These are phyloP conservation scores for Kryptolebias ocellatus DNA, from an alignment of 2,797 vertebrate genomes.

Conservation along the genomic window DNA sequence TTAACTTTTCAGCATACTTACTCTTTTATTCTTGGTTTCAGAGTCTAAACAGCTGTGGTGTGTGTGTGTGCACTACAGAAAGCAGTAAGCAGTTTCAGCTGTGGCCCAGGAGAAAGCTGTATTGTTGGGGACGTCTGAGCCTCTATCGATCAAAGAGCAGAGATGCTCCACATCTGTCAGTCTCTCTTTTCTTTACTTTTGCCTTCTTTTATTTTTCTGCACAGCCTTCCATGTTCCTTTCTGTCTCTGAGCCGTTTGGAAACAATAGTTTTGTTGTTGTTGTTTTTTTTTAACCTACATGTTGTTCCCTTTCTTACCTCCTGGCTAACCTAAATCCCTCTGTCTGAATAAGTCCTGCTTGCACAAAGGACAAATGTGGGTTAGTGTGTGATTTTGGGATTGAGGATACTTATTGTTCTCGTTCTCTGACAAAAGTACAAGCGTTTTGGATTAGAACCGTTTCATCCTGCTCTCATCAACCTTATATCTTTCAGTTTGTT, in stretches of 20 bases:
- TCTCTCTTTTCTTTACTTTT: constrained; percentile 36
- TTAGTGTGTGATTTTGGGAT: constrained; percentile 17
- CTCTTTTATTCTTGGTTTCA: constrained; percentile 62
- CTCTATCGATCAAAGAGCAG: constrained; percentile 67
- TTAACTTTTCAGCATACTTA: constrained; percentile 60
- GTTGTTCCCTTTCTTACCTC: constrained; percentile 25
- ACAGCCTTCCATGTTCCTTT: constrained; percentile 21
- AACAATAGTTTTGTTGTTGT: not conserved
- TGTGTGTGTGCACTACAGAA: constrained; percentile 42
- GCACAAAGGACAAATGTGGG: constrained; percentile 20
- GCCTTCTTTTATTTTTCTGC: constrained; percentile 35
- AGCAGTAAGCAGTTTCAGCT: constrained; percentile 75
- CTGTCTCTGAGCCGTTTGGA: constrained; percentile 9
- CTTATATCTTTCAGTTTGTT: not conserved
- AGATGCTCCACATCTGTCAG: constrained; percentile 45
- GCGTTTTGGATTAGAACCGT: not conserved
- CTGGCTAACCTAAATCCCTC: constrained; percentile 37
- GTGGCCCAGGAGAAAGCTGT: constrained; percentile 67
- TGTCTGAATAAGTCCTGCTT: constrained; percentile 19
- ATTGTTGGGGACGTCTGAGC: constrained; percentile 75
- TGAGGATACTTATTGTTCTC: constrained; percentile 9
- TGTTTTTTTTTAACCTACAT: not conserved
- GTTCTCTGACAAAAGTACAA: constrained; percentile 9
- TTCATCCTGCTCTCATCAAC: constrained; percentile 6
- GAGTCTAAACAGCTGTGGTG: constrained; percentile 48